Percentiles rank a stretch among this genome's conserved stretches.
Evolutionary conservation across 2,888 invertebrate species (phyloP).

Genomic region (Calliscelio sp.): DNA sequence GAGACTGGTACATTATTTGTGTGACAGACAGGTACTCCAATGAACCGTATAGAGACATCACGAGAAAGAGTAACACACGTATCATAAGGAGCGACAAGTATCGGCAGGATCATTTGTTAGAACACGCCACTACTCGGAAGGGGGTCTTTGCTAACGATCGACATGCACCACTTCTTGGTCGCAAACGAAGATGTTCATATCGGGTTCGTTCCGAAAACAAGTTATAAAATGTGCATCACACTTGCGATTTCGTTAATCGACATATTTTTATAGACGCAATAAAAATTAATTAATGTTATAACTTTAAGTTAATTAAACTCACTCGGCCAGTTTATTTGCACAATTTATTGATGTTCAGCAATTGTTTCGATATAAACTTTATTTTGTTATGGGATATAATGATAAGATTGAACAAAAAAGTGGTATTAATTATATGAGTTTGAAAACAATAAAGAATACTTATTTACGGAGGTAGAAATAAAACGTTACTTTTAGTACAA

Average conservation of each 20-base stretch:
- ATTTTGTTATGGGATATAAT: too few relatives aligned
- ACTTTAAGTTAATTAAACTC: background rate
- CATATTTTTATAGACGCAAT: background rate
- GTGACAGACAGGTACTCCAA: slow-evolving; percentile 80
- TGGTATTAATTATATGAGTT: too few relatives aligned
- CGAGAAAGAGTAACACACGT: slow-evolving; percentile 70
- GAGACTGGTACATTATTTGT: slow-evolving; percentile 83
- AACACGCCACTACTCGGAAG: slow-evolving; percentile 79
- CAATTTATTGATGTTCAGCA: too few relatives aligned
- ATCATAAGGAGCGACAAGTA: slow-evolving; percentile 77
- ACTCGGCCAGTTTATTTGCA: too few relatives aligned
- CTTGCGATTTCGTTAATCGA: slow-evolving; percentile 21
- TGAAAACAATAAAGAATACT: too few relatives aligned
- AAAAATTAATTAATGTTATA: slow-evolving; percentile 31
- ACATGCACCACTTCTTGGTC: slow-evolving; percentile 71
- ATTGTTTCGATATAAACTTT: too few relatives aligned
- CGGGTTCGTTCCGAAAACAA: slow-evolving; percentile 32
- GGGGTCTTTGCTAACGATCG: slow-evolving; percentile 79
- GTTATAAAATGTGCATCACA: slow-evolving; percentile 32
- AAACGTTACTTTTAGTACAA: slow-evolving; percentile 21
- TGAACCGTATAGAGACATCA: slow-evolving; percentile 83
- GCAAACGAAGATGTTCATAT: slow-evolving; percentile 68
- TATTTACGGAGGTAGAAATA: too few relatives aligned
- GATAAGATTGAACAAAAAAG: too few relatives aligned
- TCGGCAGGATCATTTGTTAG: slow-evolving; percentile 84